Percentiles rank a stretch among this genome's conserved stretches.
Evolutionary conservation across 2,797 vertebrate genomes (phyloP).

Genomic region (Delichon dasypus): DNA sequence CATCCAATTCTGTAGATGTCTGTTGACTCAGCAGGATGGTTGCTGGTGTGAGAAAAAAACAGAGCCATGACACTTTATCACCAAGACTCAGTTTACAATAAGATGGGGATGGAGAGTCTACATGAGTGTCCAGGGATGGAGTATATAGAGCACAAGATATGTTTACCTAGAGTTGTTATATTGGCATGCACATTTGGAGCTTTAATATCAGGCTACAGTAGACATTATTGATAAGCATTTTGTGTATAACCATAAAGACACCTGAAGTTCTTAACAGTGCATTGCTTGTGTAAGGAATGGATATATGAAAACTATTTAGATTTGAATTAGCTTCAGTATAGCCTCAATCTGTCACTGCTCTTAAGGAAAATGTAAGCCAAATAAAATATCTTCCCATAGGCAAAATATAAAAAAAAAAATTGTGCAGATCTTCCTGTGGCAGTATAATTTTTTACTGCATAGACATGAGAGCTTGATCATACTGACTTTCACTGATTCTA

Average conservation of each 20-base stretch:
- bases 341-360: neutral
- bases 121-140: neutral
- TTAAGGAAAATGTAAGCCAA: neutral
- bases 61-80: neutral
- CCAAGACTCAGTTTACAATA: neutral
- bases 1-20: neutral
- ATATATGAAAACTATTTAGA: neutral
- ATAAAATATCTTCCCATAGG: neutral
- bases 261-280: neutral
- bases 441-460: neutral
- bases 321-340: neutral
- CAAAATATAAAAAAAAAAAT: neutral
- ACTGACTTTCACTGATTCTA: slow-evolving; percentile 27
- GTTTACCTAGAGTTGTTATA: neutral
- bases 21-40: neutral
- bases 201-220: neutral
- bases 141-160: neutral
- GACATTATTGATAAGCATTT: neutral
- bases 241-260: neutral
- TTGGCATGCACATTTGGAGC: neutral
- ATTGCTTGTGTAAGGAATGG: neutral
- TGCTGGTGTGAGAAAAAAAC: neutral
- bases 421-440: neutral
- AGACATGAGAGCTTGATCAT: neutral
- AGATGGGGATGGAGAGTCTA: too few relatives aligned